Evolutionary conservation across 2,113 vertebrate species (phyloP).

Genomic region (Mormoops blainvillei): DNA sequence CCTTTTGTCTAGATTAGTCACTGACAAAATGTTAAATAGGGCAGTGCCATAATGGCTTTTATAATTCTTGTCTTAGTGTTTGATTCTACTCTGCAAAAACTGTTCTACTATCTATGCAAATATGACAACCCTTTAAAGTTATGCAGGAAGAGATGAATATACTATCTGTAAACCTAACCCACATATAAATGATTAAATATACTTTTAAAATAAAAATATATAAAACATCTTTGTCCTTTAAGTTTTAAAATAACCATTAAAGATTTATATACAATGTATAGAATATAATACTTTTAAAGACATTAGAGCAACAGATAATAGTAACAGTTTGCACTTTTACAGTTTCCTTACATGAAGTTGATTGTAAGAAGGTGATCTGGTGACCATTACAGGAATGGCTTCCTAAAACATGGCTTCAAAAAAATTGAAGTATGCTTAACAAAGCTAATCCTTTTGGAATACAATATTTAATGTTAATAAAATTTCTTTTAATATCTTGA

Average conservation of each 20-base stretch:
- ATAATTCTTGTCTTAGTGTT: not conserved
- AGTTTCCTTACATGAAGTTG: not conserved
- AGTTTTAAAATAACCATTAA: not conserved
- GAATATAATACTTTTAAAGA: not conserved
- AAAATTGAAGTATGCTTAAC: not conserved
- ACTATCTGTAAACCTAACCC: not conserved
- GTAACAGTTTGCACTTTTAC: not conserved
- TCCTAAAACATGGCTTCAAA: not conserved
- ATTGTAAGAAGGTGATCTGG: not conserved
- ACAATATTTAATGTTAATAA: not conserved
- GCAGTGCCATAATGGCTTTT: not conserved
- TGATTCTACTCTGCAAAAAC: not conserved
- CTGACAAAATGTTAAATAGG: not conserved
- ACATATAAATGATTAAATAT: not conserved
- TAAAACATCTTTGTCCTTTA: not conserved
- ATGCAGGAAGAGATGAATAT: not conserved
- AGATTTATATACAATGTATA: not conserved
- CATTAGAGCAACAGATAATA: not conserved
- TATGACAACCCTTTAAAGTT: not conserved
- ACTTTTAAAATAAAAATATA: not conserved
- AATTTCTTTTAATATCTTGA: not conserved
- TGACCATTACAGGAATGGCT: not conserved
- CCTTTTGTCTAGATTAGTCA: not conserved
- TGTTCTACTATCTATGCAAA: not conserved
- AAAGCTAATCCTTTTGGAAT: not conserved